Evolutionary conservation across 1,140 invertebrate species (phyloP), one percentile per base, ranked within the genome.

Genomic region (Homalodisca vitripennis): DNA sequence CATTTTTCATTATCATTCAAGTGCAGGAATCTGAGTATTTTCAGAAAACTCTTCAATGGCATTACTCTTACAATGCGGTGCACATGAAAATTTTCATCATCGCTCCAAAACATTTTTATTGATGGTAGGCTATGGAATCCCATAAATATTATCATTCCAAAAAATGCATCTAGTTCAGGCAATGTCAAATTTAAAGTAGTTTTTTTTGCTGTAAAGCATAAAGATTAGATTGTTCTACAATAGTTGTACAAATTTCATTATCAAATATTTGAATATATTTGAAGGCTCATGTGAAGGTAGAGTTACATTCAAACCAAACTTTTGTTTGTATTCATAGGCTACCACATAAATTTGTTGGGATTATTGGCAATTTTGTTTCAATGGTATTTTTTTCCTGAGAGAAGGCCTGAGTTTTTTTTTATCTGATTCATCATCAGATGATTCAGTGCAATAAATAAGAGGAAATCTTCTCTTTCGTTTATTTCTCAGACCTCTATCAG

Each of bases 11-110:
- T 73, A 46, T 71, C 66, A 71, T 73, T 73, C 0, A 73, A 47
- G 47, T 71, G 71, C n/a, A 73, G 30, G 41, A 51, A 71, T 30
- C 70, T 46, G 1, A 73, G 51, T 47, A 73, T 68, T 64, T 68
- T 68, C 26, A 73, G 55, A 71, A 73, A 71, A 68, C 71, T 66
- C 65, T 73, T 71, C 1, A 73, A 1, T 51, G 71, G n/a, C 71
- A 71, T 73, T 10, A 71, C 68, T 68, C 51, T 67, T 1, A 48
- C 17, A 48, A 73, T 66, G 63, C 70, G 64, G 31, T 71, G 30
- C 46, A 51, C 29, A 68, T 70, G 66, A 51, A 73, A 71, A 48
- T 73, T 73, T 31, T 70, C 62, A 68, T 71, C 70, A 12, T 65
- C 65, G 24, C 51, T 68, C 71, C 69, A 71, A 62, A 64, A 72